Conservation (phyloP, 2,888 invertebrate genomes). For the Ophion slaviceki region DNA sequence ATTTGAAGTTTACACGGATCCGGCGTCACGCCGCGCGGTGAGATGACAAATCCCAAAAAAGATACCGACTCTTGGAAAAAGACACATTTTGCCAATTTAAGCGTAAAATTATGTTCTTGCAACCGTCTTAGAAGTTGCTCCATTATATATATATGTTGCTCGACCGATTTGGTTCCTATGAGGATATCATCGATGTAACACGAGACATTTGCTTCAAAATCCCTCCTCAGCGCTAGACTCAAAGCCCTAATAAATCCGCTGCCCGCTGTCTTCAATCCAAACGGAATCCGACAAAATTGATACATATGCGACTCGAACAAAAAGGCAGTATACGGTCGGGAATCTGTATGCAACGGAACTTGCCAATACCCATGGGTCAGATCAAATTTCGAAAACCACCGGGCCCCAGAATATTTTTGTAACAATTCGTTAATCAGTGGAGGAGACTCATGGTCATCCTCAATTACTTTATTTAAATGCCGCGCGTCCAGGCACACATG, state of each 20-base stretch:
- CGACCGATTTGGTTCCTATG: neutral
- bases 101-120: neutral
- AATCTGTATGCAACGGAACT: constrained; percentile 52
- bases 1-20: neutral
- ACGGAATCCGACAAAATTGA: constrained; percentile 20
- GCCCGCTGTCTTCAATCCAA: neutral
- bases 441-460: constrained; percentile 68
- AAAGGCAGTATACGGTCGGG: constrained; percentile 67
- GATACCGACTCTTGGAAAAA: constrained; percentile 5
- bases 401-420: constrained; percentile 40
- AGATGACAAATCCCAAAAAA: constrained; percentile 14
- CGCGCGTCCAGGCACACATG: constrained; percentile 74
- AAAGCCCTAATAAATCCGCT: constrained; percentile 7
- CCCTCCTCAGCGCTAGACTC: constrained; percentile 3
- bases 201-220: neutral
- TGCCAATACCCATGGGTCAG: constrained; percentile 69
- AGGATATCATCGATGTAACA: constrained; percentile 15
- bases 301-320: constrained; percentile 35
- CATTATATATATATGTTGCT: neutral
- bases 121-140: neutral
- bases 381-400: constrained; percentile 60
- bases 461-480: constrained; percentile 70
- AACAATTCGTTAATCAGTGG: constrained; percentile 54
- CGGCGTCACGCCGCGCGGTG: neutral
- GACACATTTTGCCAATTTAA: constrained; percentile 8